Conservation (phyloP, 2,113 vertebrate species). For the Neotoma lepida region DNA sequence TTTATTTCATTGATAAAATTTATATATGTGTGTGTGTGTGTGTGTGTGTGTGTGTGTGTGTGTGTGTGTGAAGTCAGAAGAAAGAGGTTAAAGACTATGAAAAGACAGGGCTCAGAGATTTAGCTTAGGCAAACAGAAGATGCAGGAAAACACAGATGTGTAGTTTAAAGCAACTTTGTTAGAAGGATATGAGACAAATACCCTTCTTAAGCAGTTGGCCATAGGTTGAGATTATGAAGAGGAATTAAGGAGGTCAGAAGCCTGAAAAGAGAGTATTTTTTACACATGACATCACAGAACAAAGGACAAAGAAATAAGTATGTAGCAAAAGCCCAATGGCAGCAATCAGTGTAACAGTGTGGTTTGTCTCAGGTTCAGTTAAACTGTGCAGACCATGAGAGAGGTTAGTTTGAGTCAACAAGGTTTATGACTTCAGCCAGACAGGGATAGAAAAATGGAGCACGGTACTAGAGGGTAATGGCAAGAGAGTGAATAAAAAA, state of each 20-base stretch:
- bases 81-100: not conserved
- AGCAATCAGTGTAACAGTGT: not conserved
- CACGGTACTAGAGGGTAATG: not conserved
- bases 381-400: not conserved
- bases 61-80: not conserved
- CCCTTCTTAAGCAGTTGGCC: not conserved
- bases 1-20: constrained; percentile 9
- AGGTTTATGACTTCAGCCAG: not conserved
- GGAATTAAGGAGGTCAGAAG: not conserved
- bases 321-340: not conserved
- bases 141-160: not conserved
- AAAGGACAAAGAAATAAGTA: not conserved
- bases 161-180: not conserved
- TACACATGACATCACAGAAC: constrained; percentile 26
- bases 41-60: not conserved
- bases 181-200: not conserved
- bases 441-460: not conserved
- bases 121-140: not conserved
- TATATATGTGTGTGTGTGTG: not conserved
- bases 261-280: not conserved
- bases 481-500: constrained; percentile 20
- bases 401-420: not conserved
- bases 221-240: not conserved
- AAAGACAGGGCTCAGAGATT: constrained; percentile 8
- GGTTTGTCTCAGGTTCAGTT: not conserved